Percentiles rank a stretch among this genome's conserved stretches.
phyloP scores from a whole-genome alignment of 2,888 invertebrate genomes.

The Drosophila limbata region DNA sequence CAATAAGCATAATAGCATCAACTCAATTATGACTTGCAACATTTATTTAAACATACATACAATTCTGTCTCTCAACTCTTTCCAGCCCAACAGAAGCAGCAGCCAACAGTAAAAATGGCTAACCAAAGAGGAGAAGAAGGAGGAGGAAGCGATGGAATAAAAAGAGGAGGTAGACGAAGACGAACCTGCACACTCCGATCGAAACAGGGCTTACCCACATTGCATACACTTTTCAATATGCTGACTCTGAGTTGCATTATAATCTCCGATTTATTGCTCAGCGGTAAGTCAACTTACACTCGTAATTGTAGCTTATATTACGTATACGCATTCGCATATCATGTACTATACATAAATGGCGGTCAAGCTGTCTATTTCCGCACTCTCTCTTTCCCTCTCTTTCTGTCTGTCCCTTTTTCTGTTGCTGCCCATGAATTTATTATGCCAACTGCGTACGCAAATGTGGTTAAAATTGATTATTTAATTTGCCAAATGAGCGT shows the following conservation, averaged over 20 bases:
- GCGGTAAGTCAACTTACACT: conserved; percentile 79
- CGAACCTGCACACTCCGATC: conserved; percentile 22
- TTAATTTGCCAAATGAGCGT: conserved; percentile 68
- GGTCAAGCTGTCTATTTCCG: conserved; percentile 19
- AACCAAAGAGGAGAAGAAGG: conserved; percentile 23
- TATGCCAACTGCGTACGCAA: conserved; percentile 63
- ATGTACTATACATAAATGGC: conserved; percentile 6
- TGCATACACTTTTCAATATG: conserved; percentile 83
- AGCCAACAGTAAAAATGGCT: conserved; percentile 47
- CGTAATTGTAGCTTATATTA: conserved; percentile 21
- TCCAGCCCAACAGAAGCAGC: conserved; percentile 45
- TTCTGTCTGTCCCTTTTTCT: background rate
- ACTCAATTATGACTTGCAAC: conserved; percentile 65
- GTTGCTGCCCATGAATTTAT: conserved; percentile 51
- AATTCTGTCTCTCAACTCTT: conserved; percentile 34
- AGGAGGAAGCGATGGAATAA: conserved; percentile 11
- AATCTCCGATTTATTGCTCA: conserved; percentile 84
- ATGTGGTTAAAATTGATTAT: conserved; percentile 72
- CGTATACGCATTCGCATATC: conserved; percentile 12
- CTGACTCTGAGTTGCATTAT: conserved; percentile 83
- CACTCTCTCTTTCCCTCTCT: conserved; percentile 3
- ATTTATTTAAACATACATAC: conserved; percentile 36
- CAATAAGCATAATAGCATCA: conserved; percentile 62
- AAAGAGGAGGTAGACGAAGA: conserved; percentile 9
- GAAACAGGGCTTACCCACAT: conserved; percentile 67